phyloP scores from a whole-genome alignment of 2,888 invertebrate genomes.

The Ennomos fuscantarius region DNA sequence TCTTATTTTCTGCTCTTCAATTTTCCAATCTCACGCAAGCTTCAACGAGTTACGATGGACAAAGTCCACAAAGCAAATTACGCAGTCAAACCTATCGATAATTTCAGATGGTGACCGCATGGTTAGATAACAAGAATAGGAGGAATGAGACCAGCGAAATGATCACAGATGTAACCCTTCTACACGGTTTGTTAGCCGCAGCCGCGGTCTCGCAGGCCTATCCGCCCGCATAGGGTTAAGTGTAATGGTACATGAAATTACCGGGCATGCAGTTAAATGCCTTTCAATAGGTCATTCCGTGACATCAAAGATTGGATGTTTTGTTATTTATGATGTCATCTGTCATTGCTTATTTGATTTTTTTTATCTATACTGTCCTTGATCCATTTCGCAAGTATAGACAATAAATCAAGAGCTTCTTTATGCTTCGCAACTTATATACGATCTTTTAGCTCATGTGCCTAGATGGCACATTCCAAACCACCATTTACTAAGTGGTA shows the following conservation, averaged over 20 bases:
- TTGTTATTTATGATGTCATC: constrained; percentile 19
- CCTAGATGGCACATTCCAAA: too few relatives aligned
- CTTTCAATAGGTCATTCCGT: constrained; percentile 62
- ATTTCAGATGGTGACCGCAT: constrained; percentile 51
- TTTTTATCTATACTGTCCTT: too few relatives aligned
- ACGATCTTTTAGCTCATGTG: too few relatives aligned
- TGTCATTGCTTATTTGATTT: constrained; percentile 1
- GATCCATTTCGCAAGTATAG: too few relatives aligned
- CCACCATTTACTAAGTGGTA: too few relatives aligned
- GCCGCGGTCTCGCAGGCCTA: constrained; percentile 38
- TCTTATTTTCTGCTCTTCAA: constrained; percentile 4
- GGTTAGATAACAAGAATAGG: constrained; percentile 67
- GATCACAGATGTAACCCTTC: constrained; percentile 77
- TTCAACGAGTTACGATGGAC: constrained; percentile 7
- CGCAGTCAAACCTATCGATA: constrained; percentile 40
- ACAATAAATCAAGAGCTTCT: neutral
- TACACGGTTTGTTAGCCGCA: constrained; percentile 74
- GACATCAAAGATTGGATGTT: constrained; percentile 59
- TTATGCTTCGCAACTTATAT: too few relatives aligned
- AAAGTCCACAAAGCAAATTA: constrained; percentile 38
- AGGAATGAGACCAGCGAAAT: constrained; percentile 65
- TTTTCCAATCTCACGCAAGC: constrained; percentile 11
- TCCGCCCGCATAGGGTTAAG: constrained; percentile 50
- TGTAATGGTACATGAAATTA: constrained; percentile 77
- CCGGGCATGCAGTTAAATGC: constrained; percentile 60